Base-by-base conservation (phyloP, 2,113 vertebrate genomes). In the Paracyprichromis sp. region DNA sequence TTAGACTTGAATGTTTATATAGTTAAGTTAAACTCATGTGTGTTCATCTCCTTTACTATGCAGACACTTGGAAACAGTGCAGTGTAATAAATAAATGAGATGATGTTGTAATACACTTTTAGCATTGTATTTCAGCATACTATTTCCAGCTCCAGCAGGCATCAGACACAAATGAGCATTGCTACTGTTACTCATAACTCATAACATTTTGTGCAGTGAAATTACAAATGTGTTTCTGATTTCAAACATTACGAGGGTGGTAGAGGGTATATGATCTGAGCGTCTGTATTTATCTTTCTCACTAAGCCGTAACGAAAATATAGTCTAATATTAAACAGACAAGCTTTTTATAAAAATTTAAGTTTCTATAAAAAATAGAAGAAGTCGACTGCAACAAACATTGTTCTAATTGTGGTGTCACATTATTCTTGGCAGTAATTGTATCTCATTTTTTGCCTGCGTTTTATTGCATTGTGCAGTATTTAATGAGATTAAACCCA, bases 401-500 rank as follows among this genome's bases (percentile, higher is more conserved):
- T 47, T 50, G 43, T 78, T 78, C 43, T 69, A 6, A 61, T 26
- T 16, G 29, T 38, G 40, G 45, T 9, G 34, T 63, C 38, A 9
- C 29, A 21, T 83, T 24, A 34, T 71, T 5, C 5, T 16, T n/a
- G 12, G 7, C 83, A 57, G 6, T 45, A 29, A 52, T 13, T 56
- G 29, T 17, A 17, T 52, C 78, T 47, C 13, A 9, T 29, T 21
- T 73, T 73, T 0, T 12, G 4, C 50, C 29, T 59, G 5, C 50
- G 85, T 52, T 73, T 73, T 45, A 73, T 73, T 38, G 85, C 40
- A 71, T 52, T 1, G 4, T 85, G 73, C 53, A 40, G 11, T 16
- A 24, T 90, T 87, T 88, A 87, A 92, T 71, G 43, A 90, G 86
- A 92, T 93, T 85, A 90, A 92, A 86, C 19, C 86, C 66, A 56